phyloP scores from a whole-genome alignment of 35 echinoderm and acorn worm genomes.

The Eucidaris tribuloides region DNA sequence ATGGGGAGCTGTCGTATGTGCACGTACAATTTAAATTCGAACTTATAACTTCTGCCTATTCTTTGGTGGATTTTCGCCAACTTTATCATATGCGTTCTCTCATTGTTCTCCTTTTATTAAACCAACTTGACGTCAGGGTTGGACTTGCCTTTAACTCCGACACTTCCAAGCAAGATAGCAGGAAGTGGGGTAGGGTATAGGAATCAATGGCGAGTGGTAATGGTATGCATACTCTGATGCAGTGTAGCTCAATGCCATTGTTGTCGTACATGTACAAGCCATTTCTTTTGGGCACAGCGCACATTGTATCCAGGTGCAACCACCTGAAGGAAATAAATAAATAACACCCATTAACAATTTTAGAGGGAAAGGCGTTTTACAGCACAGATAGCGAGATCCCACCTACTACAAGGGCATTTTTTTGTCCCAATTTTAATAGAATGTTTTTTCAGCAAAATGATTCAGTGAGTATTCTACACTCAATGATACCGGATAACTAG shows the following conservation, averaged over 20 bases:
- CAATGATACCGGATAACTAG: too few relatives aligned
- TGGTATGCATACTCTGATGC: constrained; percentile 71
- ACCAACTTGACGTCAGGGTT: too few relatives aligned
- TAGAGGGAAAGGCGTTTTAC: background rate
- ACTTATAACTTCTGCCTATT: too few relatives aligned
- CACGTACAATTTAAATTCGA: too few relatives aligned
- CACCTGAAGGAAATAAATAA: constrained; percentile 52
- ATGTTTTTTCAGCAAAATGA: background rate
- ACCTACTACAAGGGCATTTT: background rate
- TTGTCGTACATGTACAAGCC: constrained; percentile 97
- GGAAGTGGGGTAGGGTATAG: constrained; percentile 83
- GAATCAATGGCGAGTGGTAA: constrained; percentile 71
- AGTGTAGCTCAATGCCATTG: constrained; percentile 85
- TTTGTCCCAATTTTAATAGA: background rate
- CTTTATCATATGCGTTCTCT: too few relatives aligned
- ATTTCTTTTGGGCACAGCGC: constrained; percentile 97
- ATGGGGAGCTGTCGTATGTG: too few relatives aligned
- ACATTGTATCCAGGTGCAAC: constrained; percentile 93
- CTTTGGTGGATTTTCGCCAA: too few relatives aligned
- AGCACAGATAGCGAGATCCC: too few relatives aligned
- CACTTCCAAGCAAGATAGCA: constrained; percentile 63
- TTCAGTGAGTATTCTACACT: too few relatives aligned
- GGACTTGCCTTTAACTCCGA: too few relatives aligned
- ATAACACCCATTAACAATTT: background rate
- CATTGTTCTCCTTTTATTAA: too few relatives aligned